Base-by-base conservation (phyloP, 2,888 invertebrate genomes). In the Ypsolopha sequella region DNA sequence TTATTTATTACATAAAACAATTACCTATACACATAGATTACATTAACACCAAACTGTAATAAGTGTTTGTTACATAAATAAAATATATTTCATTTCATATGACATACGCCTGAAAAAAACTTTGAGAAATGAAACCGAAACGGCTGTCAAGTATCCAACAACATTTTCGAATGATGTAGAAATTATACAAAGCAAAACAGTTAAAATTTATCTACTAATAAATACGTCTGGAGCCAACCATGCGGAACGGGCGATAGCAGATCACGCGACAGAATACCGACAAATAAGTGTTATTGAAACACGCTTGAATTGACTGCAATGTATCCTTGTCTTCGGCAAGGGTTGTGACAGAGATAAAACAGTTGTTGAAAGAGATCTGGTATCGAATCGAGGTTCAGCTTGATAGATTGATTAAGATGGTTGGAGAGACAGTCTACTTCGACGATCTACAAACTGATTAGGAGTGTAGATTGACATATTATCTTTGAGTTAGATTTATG, bases 331-430 rank as follows among this genome's bases (percentile, higher is more conserved):
- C 46, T 46, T 24, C 24, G 24, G 24, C 24, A 24, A 24, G 24
- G 24, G 24, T 24, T 24, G 24, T 24, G 24, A 24, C 2, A 24
- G 24, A 24, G 24, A 24, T 24, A 4, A 24, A 24, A 24, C 24
- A 24, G 24, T 24, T 24, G 24, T 24, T 3, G 4, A 24, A 24
- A 4, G 4, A 24, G 24, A 24, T 24, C 24, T 24, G 24, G 24
- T 24, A 24, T 24, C 24, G 24, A 24, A 24, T 24, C 24, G 24
- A 2, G 24, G 24, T 10, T 1, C 36, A 14, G 24, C n/a, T 36
- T 36, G 47, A 47, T 36, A 11, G 39, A 53, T 53, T 55, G 54
- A 60, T 60, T 60, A 58, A 61, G 59, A 60, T 58, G 56, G 56
- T 59, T 60, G 53, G 57, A 61, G 56, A 57, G 36, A 33, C 34